A percentile compares a stretch with the other conserved stretches of the same genome.
Conservation (phyloP, 1,140 invertebrate species). For the Eupeodes corollae region DNA sequence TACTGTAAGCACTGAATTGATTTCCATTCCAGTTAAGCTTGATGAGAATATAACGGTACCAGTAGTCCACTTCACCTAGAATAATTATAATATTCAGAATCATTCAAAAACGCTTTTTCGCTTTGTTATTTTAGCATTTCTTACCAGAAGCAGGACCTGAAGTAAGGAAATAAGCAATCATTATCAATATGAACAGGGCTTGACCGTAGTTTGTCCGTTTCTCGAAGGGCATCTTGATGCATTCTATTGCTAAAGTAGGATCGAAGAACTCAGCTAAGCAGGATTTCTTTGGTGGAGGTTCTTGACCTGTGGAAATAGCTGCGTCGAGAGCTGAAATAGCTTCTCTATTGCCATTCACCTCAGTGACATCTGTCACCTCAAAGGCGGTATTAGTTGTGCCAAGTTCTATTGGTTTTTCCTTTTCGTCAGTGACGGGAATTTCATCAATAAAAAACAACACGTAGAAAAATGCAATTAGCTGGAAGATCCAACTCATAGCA, state of each 20-base stretch:
- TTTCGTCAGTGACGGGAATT: constrained; percentile 1
- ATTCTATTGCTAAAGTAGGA: constrained; percentile 28
- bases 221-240: constrained; percentile 22
- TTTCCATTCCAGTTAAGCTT: constrained; percentile 35
- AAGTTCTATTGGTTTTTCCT: not conserved
- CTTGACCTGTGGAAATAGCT: not conserved
- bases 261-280: constrained; percentile 28
- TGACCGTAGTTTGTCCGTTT: constrained; percentile 28
- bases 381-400: not conserved
- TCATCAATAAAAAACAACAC: constrained; percentile 31
- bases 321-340: not conserved
- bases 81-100: too few species aligned
- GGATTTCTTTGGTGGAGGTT: constrained; percentile 8
- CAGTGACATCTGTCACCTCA: too few species aligned
- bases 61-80: constrained; percentile 25
- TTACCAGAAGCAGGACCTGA: constrained; percentile 21
- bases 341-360: not conserved
- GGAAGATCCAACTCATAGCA: constrained; percentile 20
- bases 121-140: not conserved
- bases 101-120: too few species aligned
- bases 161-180: constrained; percentile 28
- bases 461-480: constrained; percentile 30
- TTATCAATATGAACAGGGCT: constrained; percentile 21
- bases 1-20: constrained; percentile 25
- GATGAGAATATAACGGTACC: constrained; percentile 28